Conservation (phyloP, 2,113 vertebrate genomes). For the Urocynchramus pylzowi region DNA sequence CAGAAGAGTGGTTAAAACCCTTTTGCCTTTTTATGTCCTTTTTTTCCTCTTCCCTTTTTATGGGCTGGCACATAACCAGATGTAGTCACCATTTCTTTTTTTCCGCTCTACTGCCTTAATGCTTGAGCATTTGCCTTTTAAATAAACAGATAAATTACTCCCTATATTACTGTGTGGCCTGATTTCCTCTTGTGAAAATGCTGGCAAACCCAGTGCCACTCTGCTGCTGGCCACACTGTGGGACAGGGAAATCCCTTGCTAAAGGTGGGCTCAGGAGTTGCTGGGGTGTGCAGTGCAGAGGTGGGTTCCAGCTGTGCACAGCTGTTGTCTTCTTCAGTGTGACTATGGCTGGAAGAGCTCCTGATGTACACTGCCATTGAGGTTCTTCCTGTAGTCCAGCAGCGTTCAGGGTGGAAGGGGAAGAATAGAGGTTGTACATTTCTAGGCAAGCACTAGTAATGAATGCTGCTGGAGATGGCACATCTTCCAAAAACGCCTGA, state of each 20-base stretch:
- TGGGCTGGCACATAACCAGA: not conserved
- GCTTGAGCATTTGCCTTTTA: not conserved
- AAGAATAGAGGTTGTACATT: fast-evolving
- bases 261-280: not conserved
- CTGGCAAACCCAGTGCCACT: not conserved
- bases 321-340: not conserved
- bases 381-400: not conserved
- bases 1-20: not conserved
- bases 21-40: not conserved
- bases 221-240: fast-evolving
- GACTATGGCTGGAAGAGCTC: not conserved
- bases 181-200: not conserved
- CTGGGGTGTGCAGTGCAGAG: not conserved
- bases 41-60: not conserved
- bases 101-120: not conserved
- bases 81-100: not conserved
- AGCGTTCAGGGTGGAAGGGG: not conserved
- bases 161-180: not conserved
- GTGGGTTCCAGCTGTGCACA: not conserved
- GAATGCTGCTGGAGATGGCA: not conserved
- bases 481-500: not conserved
- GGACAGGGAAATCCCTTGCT: not conserved
- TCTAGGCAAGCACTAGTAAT: not conserved
- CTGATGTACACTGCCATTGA: fast-evolving
- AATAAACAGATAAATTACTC: not conserved